phyloP scores from a whole-genome alignment of 1,140 invertebrate genomes.

The Camponotus pennsylvanicus region DNA sequence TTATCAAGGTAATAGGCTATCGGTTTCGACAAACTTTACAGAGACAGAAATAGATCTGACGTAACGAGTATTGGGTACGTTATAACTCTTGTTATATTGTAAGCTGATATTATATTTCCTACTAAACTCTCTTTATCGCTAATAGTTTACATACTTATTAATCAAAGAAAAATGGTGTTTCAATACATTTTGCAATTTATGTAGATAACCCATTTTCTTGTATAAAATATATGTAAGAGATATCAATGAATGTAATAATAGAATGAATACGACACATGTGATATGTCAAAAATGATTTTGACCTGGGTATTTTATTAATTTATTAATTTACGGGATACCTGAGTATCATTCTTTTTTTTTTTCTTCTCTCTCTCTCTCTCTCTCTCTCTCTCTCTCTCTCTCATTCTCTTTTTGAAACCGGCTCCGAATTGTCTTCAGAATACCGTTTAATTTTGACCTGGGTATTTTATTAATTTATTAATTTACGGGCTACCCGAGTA shows the following conservation, averaged over 20 bases:
- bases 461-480: constrained; percentile 1
- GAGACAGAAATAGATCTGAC: constrained; percentile 22
- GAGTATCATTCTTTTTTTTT: too few relatives aligned
- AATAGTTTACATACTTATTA: too few relatives aligned
- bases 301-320: background rate
- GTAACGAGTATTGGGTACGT: background rate
- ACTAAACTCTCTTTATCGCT: background rate
- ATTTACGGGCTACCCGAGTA: too few relatives aligned
- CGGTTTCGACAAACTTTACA: background rate
- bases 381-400: too few relatives aligned
- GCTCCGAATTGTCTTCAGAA: too few relatives aligned
- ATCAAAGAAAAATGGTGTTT: too few relatives aligned
- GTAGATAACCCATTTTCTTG: too few relatives aligned
- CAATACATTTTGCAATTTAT: too few relatives aligned
- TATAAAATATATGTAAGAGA: background rate
- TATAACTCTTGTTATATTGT: background rate
- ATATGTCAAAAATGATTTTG: background rate
- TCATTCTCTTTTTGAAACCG: too few relatives aligned
- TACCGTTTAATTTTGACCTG: background rate
- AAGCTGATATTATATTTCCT: background rate
- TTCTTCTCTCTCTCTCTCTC: too few relatives aligned
- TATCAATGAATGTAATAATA: constrained; percentile 1
- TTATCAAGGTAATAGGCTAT: background rate
- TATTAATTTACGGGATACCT: background rate
- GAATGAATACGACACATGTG: too few relatives aligned